Base-by-base conservation (phyloP, 2,888 invertebrate species). In the Digitonthophagus gazella region DNA sequence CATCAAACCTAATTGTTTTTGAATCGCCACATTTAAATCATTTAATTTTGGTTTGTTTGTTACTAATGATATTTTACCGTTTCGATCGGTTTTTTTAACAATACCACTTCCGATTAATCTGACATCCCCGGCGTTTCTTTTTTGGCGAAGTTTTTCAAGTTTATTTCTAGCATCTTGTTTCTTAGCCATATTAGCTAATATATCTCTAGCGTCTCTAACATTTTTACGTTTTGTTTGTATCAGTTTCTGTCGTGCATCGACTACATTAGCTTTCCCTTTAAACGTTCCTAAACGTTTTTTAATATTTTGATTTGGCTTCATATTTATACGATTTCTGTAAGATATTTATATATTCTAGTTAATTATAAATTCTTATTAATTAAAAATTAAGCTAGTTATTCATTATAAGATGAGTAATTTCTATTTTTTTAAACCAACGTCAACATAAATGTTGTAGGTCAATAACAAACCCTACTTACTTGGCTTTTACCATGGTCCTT, bases 191-290 rank as follows among this genome's bases (percentile, higher is more conserved):
- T 92, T 89, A 2, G 89, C 89, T 66, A 95, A 83, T 76, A 92
- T 91, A 74, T 95, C 94, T 70, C 94, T 85, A 0, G 94, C 94
- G 85, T 95, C 94, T 19, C 20, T 61, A 54, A 94, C 89, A 77
- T 90, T 90, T 64, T 86, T 88, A 64, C 93, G 86, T 78, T 93
- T 93, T 77, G 92, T 93, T 64, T 90, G 89, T 73, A 93, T 90
- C 56, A 94, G 91, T 82, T 90, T 92, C 74, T 91, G 88, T 64
- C 94, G 86, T 15, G 93, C 94, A 85, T 94, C 94, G 2, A 84
- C 82, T 0, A 82, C 20, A 11, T 56, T 65, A 18, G 56, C 6
- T 63, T 68, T 70, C 18, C 57, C 63, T 22, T 70, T 70, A 20
- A 70, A 67, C 8, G 58, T 19, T n/a, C 70, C 70, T 56, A 71